phyloP scores from a whole-genome alignment of 2,888 invertebrate genomes.

The Oxystoma pomonae region DNA sequence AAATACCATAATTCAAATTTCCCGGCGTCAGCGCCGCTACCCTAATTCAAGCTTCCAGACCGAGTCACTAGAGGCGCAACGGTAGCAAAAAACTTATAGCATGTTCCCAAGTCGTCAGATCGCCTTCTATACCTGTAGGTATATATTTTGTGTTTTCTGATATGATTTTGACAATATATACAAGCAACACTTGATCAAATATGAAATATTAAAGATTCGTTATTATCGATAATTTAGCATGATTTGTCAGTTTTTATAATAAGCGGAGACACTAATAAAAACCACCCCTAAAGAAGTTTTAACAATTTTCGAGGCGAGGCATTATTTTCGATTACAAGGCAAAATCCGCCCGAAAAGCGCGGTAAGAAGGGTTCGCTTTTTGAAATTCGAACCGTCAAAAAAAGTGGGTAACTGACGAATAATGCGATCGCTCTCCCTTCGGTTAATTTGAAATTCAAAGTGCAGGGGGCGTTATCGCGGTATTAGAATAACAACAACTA shows the following conservation, averaged over 20 bases:
- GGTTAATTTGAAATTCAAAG: conserved; percentile 11
- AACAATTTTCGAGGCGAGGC: conserved; percentile 10
- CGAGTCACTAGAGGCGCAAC: no score
- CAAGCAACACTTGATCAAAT: background rate
- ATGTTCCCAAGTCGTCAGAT: no score
- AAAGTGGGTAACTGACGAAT: conserved; percentile 14
- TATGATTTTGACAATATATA: background rate
- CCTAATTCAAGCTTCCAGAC: no score
- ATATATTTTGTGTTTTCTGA: no score
- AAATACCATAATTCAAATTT: no score
- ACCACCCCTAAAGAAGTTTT: conserved; percentile 9
- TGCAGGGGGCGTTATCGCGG: background rate
- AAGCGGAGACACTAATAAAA: conserved; percentile 1
- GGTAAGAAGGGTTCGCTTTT: conserved; percentile 9
- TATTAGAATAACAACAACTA: background rate
- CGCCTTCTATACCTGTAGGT: no score
- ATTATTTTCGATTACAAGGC: conserved; percentile 21
- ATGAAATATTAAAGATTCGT: no score
- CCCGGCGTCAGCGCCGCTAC: no score
- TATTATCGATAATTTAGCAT: background rate
- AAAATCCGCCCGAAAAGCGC: conserved; percentile 16
- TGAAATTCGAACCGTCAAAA: conserved; percentile 6
- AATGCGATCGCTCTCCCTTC: background rate
- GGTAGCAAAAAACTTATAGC: no score
- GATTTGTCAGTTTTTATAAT: background rate